Evolutionary conservation across 2,797 vertebrate genomes (phyloP).

Genomic region (Chaenodraco wilsoni): DNA sequence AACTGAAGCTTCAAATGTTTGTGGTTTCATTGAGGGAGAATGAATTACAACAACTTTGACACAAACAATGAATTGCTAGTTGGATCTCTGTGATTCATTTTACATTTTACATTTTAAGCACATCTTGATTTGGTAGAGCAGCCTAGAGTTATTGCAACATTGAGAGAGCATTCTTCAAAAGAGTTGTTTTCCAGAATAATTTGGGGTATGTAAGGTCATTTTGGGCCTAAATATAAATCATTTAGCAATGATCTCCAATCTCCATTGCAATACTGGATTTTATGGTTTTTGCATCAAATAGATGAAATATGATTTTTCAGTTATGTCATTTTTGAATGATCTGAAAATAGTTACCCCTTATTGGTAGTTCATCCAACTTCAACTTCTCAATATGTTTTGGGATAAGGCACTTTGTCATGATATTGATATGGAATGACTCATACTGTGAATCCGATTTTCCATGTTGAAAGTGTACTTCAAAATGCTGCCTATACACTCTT

Average conservation of each 20-base stretch:
- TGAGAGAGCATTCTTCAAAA: neutral
- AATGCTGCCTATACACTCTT: neutral
- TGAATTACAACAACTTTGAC: neutral
- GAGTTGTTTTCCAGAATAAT: neutral
- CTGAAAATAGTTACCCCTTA: slow-evolving; percentile 1
- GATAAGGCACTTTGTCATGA: neutral
- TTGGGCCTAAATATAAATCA: neutral
- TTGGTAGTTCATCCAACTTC: neutral
- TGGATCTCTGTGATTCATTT: neutral
- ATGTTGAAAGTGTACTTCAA: neutral
- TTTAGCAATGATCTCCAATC: neutral
- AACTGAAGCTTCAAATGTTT: neutral
- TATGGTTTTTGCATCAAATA: neutral
- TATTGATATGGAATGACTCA: neutral
- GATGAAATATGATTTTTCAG: neutral
- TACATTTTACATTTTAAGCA: neutral
- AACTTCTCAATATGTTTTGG: neutral
- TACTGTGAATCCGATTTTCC: neutral
- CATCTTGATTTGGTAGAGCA: neutral
- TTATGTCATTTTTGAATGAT: neutral
- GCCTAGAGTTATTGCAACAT: neutral
- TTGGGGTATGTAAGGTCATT: neutral
- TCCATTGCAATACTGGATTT: neutral
- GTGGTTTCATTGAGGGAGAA: neutral
- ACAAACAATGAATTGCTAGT: neutral